Evolutionary conservation across 2,888 invertebrate genomes (phyloP).

Genomic region (Drosophila siamana): DNA sequence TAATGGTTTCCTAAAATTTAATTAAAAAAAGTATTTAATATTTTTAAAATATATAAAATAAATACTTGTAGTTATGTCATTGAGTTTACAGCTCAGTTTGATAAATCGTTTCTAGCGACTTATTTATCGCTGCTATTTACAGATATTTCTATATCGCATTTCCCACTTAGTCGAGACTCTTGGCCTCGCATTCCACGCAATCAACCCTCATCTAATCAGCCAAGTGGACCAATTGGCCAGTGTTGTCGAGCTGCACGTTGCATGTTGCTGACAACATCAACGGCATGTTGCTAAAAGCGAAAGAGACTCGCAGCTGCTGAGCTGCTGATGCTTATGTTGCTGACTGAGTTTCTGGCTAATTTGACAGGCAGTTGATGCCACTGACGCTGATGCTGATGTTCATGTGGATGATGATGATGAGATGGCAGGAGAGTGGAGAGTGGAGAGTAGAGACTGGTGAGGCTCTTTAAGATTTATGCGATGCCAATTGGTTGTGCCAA

Average conservation of each 20-base stretch:
- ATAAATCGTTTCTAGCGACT: not conserved
- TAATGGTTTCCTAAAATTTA: too few relatives aligned
- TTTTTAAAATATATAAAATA: too few relatives aligned
- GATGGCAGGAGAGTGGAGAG: constrained; percentile 6
- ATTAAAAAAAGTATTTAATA: too few relatives aligned
- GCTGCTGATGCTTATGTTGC: constrained; percentile 46
- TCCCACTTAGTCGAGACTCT: not conserved
- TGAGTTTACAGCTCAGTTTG: too few relatives aligned
- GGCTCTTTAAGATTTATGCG: constrained; percentile 69
- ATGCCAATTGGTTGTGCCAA: constrained; percentile 75
- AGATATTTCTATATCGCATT: not conserved
- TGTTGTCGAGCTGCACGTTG: constrained; percentile 28
- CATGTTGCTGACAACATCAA: constrained; percentile 52
- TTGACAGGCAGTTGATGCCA: constrained; percentile 65
- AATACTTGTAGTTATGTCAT: too few relatives aligned
- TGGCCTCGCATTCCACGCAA: not conserved
- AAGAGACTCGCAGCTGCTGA: constrained; percentile 23
- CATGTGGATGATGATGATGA: constrained; percentile 32
- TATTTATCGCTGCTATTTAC: not conserved
- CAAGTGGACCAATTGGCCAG: constrained; percentile 27
- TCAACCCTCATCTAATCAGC: constrained; percentile 28
- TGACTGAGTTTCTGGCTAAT: constrained; percentile 68
- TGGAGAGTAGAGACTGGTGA: constrained; percentile 11
- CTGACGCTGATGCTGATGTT: constrained; percentile 32
- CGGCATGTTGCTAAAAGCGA: constrained; percentile 42